Evolutionary conservation across 2,888 invertebrate species (phyloP).

Genomic region (Habroteleia sp.): DNA sequence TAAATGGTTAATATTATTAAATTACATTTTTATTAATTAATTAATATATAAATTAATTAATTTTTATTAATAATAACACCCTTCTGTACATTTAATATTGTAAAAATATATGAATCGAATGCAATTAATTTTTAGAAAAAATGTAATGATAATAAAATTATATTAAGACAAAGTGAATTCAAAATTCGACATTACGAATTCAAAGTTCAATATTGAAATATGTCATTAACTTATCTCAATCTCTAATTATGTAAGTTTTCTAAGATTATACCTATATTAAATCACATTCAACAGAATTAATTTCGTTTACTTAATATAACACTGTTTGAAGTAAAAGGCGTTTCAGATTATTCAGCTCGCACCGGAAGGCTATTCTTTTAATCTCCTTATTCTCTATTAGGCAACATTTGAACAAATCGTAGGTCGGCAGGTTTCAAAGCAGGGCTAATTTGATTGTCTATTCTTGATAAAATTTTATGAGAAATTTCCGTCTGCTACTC

Average conservation of each 20-base stretch:
- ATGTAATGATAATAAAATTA: too few relatives aligned
- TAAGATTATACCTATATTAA: constrained; percentile 20
- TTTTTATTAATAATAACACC: too few relatives aligned
- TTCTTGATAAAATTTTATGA: constrained; percentile 70
- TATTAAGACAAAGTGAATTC: constrained; percentile 6
- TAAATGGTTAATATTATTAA: too few relatives aligned
- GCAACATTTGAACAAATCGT: constrained; percentile 31
- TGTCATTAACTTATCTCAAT: constrained; percentile 5
- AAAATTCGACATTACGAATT: constrained; percentile 1
- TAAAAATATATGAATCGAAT: too few relatives aligned
- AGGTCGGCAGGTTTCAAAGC: constrained; percentile 40
- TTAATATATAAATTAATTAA: too few relatives aligned
- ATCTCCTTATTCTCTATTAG: constrained; percentile 29
- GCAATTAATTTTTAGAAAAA: too few relatives aligned
- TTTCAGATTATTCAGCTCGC: constrained; percentile 19
- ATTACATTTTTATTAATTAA: too few relatives aligned
- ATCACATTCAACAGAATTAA: constrained; percentile 24
- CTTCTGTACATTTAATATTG: too few relatives aligned
- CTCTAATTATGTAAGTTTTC: constrained; percentile 23
- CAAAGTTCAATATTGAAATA: constrained; percentile 13
- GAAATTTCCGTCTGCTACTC: constrained; percentile 66
- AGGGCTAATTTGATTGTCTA: constrained; percentile 14
- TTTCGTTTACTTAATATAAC: constrained; percentile 43
- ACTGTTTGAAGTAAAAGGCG: constrained; percentile 3
- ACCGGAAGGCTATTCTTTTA: constrained; percentile 43